These are phyloP conservation scores for Lapara coniferarum DNA, from an alignment of 2,888 invertebrate species.

Conservation along the genomic window DNA sequence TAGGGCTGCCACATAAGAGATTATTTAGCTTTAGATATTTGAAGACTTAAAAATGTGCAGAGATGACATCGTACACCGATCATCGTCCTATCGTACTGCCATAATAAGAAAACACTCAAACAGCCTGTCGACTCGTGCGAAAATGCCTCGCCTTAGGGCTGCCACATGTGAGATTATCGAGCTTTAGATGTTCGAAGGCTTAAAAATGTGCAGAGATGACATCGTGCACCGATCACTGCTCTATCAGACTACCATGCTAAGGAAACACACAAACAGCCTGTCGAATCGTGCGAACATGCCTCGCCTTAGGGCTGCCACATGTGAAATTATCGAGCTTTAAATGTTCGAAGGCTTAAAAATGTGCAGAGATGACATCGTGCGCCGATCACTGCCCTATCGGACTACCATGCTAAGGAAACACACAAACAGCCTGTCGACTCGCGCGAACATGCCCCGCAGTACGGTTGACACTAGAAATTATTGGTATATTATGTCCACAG, in stretches of 20 bases:
- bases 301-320: conserved; percentile 18
- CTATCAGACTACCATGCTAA: conserved; percentile 61
- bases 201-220: conserved; percentile 54
- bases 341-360: not conserved
- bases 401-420: conserved; percentile 62
- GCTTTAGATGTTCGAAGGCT: not conserved
- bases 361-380: conserved; percentile 64
- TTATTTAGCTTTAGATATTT: not conserved
- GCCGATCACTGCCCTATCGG: conserved; percentile 62
- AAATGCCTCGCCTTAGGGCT: conserved; percentile 38
- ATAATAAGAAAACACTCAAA: conserved; percentile 56
- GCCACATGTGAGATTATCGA: not conserved
- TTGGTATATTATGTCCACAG: too few species aligned
- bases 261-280: conserved; percentile 58
- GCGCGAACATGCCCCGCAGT: conserved; percentile 60
- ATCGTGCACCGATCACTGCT: conserved; percentile 66
- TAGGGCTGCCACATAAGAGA: not conserved
- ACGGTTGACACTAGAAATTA: not conserved
- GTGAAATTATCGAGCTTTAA: not conserved
- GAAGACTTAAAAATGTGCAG: conserved; percentile 37
- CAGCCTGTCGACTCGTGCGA: conserved; percentile 71
- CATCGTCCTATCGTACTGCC: conserved; percentile 63
- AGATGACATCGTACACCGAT: conserved; percentile 68
- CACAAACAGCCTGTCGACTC: conserved; percentile 61
- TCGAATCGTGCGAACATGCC: conserved; percentile 68